A percentile compares a stretch with the other conserved stretches of the same genome.
phyloP scores from a whole-genome alignment of 2,888 invertebrate genomes.

The Acleris sparsana region DNA sequence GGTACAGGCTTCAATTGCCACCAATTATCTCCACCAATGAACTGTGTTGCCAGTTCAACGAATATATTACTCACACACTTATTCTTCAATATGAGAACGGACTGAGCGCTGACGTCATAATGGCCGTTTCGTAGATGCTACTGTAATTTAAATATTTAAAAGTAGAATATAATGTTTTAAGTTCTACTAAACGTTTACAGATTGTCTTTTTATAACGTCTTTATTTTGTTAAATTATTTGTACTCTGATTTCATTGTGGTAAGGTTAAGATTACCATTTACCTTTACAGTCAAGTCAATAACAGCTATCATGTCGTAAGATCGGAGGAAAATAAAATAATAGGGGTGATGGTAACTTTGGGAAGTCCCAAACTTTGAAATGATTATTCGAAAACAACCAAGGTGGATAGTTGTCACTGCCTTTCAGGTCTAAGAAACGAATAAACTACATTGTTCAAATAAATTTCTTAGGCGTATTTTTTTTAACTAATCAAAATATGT shows the following conservation, averaged over 20 bases:
- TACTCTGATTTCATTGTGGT: neutral
- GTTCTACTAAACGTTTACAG: neutral
- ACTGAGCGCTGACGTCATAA: slow-evolving; percentile 50
- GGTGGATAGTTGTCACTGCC: no score
- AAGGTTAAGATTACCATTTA: no score
- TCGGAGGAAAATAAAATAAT: no score
- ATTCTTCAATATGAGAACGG: slow-evolving; percentile 40
- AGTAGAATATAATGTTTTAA: neutral
- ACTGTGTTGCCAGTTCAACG: slow-evolving; percentile 55
- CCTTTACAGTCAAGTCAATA: no score
- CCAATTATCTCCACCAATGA: slow-evolving; percentile 40
- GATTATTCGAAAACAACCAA: no score
- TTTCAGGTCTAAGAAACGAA: no score
- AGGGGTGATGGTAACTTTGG: no score
- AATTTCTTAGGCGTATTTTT: no score
- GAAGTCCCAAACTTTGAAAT: no score
- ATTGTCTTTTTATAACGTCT: neutral
- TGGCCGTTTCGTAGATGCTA: slow-evolving; percentile 33
- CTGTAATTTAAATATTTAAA: neutral
- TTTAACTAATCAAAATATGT: no score
- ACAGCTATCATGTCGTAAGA: no score
- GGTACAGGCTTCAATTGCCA: slow-evolving; percentile 30
- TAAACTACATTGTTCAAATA: no score
- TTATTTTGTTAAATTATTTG: neutral
- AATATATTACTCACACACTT: slow-evolving; percentile 52